Conservation (phyloP, 30 jellyfish, hydroid and myxozoan species). For the Turritopsis rubra region DNA sequence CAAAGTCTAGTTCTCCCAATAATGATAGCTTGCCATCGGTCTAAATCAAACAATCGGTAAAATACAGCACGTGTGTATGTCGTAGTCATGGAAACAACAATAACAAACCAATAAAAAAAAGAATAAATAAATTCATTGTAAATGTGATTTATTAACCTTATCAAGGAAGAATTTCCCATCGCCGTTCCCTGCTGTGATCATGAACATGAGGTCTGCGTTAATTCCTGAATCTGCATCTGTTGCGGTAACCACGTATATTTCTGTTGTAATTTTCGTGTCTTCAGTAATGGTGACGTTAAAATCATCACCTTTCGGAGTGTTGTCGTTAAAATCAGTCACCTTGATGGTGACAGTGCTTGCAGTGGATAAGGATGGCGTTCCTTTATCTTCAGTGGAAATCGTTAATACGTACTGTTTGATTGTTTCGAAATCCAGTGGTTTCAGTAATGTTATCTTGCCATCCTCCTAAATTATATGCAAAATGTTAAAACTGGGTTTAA, state of each 20-base stretch:
- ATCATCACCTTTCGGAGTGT: conserved; percentile 15
- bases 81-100: not conserved
- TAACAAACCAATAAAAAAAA: not conserved
- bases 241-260: conserved; percentile 23
- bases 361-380: not conserved
- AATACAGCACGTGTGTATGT: not conserved
- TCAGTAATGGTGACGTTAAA: not conserved
- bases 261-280: not conserved
- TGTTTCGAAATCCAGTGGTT: conserved; percentile 6
- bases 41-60: not conserved
- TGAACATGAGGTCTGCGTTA: conserved; percentile 8
- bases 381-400: not conserved
- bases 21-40: not conserved
- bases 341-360: not conserved
- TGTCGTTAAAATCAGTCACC: not conserved
- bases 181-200: not conserved
- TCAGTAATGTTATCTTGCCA: not conserved
- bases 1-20: conserved; percentile 4
- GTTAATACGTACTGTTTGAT: not conserved
- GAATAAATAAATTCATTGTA: not conserved
- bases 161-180: not conserved
- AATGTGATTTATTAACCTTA: not conserved
- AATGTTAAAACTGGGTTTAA: not conserved
- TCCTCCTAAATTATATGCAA: not conserved
- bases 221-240: conserved; percentile 40